phyloP scores from a whole-genome alignment of 2,888 invertebrate species.

The Caenorhabditis sp. region DNA sequence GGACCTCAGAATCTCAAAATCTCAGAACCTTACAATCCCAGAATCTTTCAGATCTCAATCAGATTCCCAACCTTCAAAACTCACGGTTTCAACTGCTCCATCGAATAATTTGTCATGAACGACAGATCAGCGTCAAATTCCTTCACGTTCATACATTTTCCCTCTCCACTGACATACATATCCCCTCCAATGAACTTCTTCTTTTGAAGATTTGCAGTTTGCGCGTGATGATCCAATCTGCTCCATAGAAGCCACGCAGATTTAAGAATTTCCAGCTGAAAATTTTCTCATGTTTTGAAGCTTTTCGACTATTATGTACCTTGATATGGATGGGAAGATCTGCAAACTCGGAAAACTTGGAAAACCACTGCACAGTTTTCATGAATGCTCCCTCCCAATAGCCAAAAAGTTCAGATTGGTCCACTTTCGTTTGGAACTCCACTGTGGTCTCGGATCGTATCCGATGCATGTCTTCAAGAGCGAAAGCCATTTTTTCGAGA shows the following conservation, averaged over 20 bases:
- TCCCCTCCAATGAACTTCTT: slow-evolving; percentile 7
- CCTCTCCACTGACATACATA: slow-evolving; percentile 24
- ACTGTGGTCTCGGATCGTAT: neutral
- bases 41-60: too few species aligned
- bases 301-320: neutral
- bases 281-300: neutral
- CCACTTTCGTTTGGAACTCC: slow-evolving; percentile 7
- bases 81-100: slow-evolving; percentile 44
- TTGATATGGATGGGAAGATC: slow-evolving; percentile 6
- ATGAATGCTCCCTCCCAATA: slow-evolving; percentile 39
- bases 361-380: slow-evolving; percentile 40
- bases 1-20: neutral
- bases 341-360: slow-evolving; percentile 37
- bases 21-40: neutral
- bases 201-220: slow-evolving; percentile 39
- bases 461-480: neutral
- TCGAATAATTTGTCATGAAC: slow-evolving; percentile 35
- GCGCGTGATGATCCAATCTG: slow-evolving; percentile 28
- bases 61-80: too few species aligned
- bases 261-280: slow-evolving; percentile 38
- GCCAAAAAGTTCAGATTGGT: neutral
- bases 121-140: slow-evolving; percentile 33
- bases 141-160: slow-evolving; percentile 26
- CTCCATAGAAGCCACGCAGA: slow-evolving; percentile 28
- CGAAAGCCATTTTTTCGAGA: slow-evolving; percentile 5